Percentiles rank a stretch among this genome's conserved stretches.
Conservation (phyloP, 1,140 invertebrate species). For the Drosophila ambigua region DNA sequence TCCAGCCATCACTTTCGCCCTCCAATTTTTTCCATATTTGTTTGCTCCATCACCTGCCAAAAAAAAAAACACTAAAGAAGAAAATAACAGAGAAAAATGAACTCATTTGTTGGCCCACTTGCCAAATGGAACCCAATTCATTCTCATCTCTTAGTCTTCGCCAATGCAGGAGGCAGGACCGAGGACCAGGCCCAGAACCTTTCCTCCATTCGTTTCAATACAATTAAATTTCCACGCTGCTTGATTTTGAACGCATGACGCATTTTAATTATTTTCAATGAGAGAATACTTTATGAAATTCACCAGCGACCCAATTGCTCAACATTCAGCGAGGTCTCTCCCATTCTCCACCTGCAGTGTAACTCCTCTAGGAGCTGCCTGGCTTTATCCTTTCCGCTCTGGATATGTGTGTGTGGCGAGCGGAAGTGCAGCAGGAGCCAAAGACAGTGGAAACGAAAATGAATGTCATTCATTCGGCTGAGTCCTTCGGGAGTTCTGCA, state of each 20-base stretch:
- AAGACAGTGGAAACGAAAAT: conserved; percentile 53
- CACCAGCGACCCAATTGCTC: conserved; percentile 58
- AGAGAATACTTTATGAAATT: conserved; percentile 74
- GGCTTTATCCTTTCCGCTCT: conserved; percentile 55
- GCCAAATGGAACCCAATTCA: conserved; percentile 52
- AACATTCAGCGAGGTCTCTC: conserved; percentile 19
- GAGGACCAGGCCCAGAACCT: neutral
- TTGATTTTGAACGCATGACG: conserved; percentile 79
- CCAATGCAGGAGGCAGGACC: neutral
- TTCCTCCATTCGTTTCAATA: conserved; percentile 53
- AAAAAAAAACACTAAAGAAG: conserved; percentile 5
- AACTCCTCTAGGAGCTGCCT: conserved; percentile 33
- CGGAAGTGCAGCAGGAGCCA: conserved; percentile 68
- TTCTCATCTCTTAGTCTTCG: conserved; percentile 7
- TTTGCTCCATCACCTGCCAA: conserved; percentile 20
- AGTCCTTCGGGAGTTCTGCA: conserved; percentile 50
- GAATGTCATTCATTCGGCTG: conserved; percentile 74
- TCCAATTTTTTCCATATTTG: conserved; percentile 24
- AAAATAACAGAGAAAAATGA: conserved; percentile 22
- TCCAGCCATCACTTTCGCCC: neutral
- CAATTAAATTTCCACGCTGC: conserved; percentile 81
- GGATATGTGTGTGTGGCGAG: conserved; percentile 33
- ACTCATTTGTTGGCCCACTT: conserved; percentile 52
- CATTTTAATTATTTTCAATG: conserved; percentile 82
- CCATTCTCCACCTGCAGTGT: neutral